Base-by-base conservation (phyloP, 2,797 vertebrate genomes). In the Mastacembelus armatus region DNA sequence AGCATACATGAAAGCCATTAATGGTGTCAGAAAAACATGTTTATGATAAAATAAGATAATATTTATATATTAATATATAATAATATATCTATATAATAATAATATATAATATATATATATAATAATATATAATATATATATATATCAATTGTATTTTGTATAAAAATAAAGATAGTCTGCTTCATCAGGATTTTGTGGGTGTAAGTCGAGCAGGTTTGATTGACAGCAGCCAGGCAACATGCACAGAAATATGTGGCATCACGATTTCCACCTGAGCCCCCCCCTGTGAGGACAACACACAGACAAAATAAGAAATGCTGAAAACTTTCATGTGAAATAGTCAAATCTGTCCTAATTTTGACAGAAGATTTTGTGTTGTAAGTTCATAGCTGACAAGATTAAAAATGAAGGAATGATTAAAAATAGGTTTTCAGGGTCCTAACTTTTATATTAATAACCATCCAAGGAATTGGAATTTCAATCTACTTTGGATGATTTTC, bases 401-500 rank as follows among this genome's bases (percentile, higher is more conserved):
- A n/a, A n/a, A n/a, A n/a, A n/a, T 44, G n/a, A 39, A 66, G 59
- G 19, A 4, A 40, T 35, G 8, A 11, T 27, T 26, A 51, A 64
- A 55, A 77, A 77, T 42, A 19, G 18, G 29, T 32, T 66, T 59
- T 54, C 35, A 14, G 11, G 47, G 36, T 12, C 40, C 67, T 38
- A 50, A 49, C 44, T 48, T 36, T 39, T 0, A 43, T 36, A 66
- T 65, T 51, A 44, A 74, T 56, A 52, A 68, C 70, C 50, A 47
- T 64, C 19, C 48, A 39, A 21, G 1, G 26, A 69, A 38, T 22
- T 74, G 44, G 40, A 66, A 73, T 84, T 80, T 58, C 45, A 73
- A 57, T 79, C 36, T 38, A 49, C 47, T 72, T 68, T 49, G 30
- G 49, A 68, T 56, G 44, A 65, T 66, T 77, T 78, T 48, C 49